These are phyloP conservation scores for Chrysotoxum bicinctum DNA, from an alignment of 2,888 invertebrate species.

Conservation along the genomic window DNA sequence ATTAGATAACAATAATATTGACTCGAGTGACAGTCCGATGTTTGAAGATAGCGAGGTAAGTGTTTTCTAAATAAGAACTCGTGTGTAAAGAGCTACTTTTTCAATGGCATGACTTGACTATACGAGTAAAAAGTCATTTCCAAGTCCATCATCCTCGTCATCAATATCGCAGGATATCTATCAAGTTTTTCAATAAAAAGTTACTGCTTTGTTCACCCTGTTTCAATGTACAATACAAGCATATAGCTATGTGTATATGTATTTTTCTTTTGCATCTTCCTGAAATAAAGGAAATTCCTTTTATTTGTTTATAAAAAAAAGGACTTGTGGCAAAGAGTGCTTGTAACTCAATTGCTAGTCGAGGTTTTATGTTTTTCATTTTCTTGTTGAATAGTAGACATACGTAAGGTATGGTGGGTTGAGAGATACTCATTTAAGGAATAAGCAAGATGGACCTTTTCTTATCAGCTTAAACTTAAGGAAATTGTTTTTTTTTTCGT, in stretches of 20 bases:
- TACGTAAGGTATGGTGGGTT: not conserved
- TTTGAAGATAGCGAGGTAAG: slow-evolving; percentile 82
- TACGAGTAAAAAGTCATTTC: not conserved
- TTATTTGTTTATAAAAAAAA: not conserved
- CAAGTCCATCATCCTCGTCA: not conserved
- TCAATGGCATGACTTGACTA: slow-evolving; percentile 13
- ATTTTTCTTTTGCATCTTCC: not conserved
- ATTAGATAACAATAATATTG: slow-evolving; percentile 81
- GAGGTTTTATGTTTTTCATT: slow-evolving; percentile 9
- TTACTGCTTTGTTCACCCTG: not conserved
- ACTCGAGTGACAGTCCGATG: slow-evolving; percentile 81
- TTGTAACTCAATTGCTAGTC: not conserved
- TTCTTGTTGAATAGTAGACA: not conserved
- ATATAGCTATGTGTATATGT: not conserved
- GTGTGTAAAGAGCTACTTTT: slow-evolving; percentile 22
- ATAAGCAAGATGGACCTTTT: no score
- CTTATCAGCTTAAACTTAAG: no score
- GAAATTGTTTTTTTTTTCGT: no score
- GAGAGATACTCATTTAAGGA: no score
- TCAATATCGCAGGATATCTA: slow-evolving; percentile 2
- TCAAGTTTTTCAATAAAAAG: not conserved
- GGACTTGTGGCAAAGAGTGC: slow-evolving; percentile 1
- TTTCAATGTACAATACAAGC: no score
- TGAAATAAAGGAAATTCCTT: not conserved
- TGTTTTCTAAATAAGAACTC: slow-evolving; percentile 60